phyloP scores from a whole-genome alignment of 2,888 invertebrate species.

The Trachelus troglodyta region DNA sequence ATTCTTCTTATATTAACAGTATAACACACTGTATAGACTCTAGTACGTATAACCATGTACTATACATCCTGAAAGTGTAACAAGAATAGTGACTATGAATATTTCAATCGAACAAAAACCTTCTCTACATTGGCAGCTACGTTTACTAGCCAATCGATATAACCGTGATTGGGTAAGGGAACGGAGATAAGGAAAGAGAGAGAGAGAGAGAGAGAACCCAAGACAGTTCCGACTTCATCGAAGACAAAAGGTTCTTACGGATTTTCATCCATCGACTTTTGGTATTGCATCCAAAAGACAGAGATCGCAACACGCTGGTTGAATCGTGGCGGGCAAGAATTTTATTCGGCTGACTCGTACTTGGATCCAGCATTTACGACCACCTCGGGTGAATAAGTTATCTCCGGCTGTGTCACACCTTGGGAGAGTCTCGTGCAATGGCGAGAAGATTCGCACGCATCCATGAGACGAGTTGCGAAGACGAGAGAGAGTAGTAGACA shows the following conservation, averaged over 20 bases:
- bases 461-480: neutral
- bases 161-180: too few species aligned
- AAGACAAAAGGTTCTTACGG: neutral
- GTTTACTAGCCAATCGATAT: too few species aligned
- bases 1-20: neutral
- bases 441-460: constrained; percentile 12
- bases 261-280: neutral
- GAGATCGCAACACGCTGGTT: neutral
- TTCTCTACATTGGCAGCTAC: too few species aligned
- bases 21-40: neutral
- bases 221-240: neutral
- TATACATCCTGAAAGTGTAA: too few species aligned
- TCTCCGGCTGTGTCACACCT: constrained; percentile 8
- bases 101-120: too few species aligned
- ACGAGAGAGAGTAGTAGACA: neutral
- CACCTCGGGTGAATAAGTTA: constrained; percentile 13
- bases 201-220: neutral
- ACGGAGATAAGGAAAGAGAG: neutral
- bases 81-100: too few species aligned
- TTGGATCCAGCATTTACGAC: neutral
- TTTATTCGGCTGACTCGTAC: constrained; percentile 7
- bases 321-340: constrained; percentile 4
- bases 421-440: constrained; percentile 10
- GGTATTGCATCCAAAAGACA: neutral
- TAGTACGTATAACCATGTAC: too few species aligned